A percentile compares a stretch with the other conserved stretches of the same genome.
Conservation (phyloP, 2,113 vertebrate genomes). For the Chloebia gouldiae region DNA sequence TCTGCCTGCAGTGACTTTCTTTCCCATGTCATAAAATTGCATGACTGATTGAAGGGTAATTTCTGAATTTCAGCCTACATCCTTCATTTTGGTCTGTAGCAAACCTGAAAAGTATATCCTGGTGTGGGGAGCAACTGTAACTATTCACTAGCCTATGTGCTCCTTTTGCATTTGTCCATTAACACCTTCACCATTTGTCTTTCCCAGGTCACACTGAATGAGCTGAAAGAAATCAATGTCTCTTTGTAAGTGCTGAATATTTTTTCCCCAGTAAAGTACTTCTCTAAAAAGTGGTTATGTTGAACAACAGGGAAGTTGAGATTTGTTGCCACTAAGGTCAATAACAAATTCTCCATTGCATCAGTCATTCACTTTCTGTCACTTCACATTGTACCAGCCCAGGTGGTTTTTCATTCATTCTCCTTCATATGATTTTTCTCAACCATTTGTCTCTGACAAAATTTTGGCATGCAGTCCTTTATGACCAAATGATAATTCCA, state of each 20-base stretch:
- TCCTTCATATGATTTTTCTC: neutral
- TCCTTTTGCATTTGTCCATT: neutral
- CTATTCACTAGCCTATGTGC: neutral
- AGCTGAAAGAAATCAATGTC: slow-evolving; percentile 6
- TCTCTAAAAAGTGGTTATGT: neutral
- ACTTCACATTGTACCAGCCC: neutral
- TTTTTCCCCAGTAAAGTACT: neutral
- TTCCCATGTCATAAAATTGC: neutral
- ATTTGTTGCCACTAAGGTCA: neutral
- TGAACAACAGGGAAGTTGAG: neutral
- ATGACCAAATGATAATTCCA: neutral
- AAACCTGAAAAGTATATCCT: slow-evolving; percentile 5
- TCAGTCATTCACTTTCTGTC: neutral
- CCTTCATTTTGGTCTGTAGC: neutral
- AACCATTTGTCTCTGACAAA: neutral
- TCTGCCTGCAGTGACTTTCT: slow-evolving; percentile 13
- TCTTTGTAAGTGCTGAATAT: neutral
- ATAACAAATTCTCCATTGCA: neutral
- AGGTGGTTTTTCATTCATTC: neutral
- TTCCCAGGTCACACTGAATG: neutral
- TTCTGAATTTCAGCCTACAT: neutral
- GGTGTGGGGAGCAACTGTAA: neutral
- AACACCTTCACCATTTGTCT: slow-evolving; percentile 19
- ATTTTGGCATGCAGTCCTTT: neutral
- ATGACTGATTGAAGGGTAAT: neutral